Evolutionary conservation across 2,888 invertebrate genomes (phyloP), one percentile per base, ranked within the genome.

Genomic region (Dryococelus australis): DNA sequence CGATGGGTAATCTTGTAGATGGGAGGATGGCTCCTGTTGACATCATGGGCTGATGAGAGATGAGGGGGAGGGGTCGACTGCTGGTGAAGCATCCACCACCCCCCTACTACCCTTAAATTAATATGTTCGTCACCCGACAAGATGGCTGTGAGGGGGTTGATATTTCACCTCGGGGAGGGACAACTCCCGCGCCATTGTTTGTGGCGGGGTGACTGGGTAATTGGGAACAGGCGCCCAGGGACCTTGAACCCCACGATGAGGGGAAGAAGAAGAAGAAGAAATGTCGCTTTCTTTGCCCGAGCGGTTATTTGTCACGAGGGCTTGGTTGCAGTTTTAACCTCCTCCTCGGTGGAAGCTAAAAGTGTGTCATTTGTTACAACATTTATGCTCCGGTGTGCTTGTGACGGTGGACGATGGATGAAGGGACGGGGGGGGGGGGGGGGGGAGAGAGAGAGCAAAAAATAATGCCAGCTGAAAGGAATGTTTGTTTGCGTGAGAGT

Each of bases 301-400:
- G 65, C 24, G n/a, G 65, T 24, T 12, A 65, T 65, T 65, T 65
- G 65, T 65, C 65, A 65, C 65, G 6, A 65, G 65, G 20, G 65
- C 13, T n/a, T n/a, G 65, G 47, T 47, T 24, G 65, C 65, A 65
- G 65, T 65, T 65, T 65, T 65, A 65, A 65, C 65, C 65, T 65
- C 16, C 16, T 20, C 65, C 65, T 16, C n/a, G 35, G 2, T 1
- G 65, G 65, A 65, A 47, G 65, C 6, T 65, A 65, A 65, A 24
- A 65, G 65, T 65, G 20, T 65, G 65, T 65, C 65, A 65, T 65
- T 65, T 65, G 65, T 65, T 65, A 65, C n/a, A 65, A 65, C 65
- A 65, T 65, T 65, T 65, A 24, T 65, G 65, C 20, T 20, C 65
- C 65, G 5, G 13, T 20, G 5, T 6, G 13, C 65, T 65, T 65